These are phyloP conservation scores for Drosophila niveifrons DNA, from an alignment of 2,888 invertebrate species.

Conservation along the genomic window DNA sequence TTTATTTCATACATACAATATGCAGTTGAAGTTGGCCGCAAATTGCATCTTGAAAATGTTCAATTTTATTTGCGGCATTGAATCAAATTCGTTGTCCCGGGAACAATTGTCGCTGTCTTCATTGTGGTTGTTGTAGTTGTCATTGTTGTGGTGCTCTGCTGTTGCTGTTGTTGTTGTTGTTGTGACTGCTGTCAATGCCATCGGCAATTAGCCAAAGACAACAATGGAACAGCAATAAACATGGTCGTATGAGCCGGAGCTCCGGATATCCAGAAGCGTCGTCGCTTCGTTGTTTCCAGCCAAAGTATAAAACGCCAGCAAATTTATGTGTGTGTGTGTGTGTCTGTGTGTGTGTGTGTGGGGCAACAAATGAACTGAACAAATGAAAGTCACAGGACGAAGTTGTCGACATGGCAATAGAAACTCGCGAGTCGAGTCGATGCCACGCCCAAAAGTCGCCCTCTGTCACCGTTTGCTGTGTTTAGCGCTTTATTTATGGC, in stretches of 20 bases:
- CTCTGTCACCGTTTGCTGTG: constrained; percentile 18
- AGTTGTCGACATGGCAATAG: constrained; percentile 63
- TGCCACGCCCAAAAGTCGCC: constrained; percentile 4
- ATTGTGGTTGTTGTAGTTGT: constrained; percentile 9
- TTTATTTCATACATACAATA: not conserved
- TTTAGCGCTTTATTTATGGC: constrained; percentile 72
- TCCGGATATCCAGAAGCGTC: constrained; percentile 26
- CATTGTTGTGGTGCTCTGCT: not conserved
- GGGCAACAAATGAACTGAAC: constrained; percentile 61
- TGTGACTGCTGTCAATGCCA: constrained; percentile 44
- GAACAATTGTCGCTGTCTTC: constrained; percentile 39
- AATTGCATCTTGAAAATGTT: constrained; percentile 50
- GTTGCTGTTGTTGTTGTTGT: constrained; percentile 17
- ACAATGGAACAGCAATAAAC: constrained; percentile 58
- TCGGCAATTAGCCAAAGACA: constrained; percentile 63
- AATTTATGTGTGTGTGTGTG: constrained; percentile 1
- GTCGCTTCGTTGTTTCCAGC: not conserved
- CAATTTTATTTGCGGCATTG: constrained; percentile 53
- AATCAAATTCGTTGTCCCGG: constrained; percentile 60
- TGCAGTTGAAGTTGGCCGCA: constrained; percentile 32
- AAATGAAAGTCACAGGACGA: constrained; percentile 66
- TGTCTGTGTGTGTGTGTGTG: constrained; percentile 6
- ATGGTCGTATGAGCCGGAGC: constrained; percentile 21
- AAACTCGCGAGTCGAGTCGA: constrained; percentile 16
- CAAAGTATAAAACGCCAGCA: constrained; percentile 18